These are phyloP conservation scores for Puntigrus tetrazona DNA, from an alignment of 2,113 vertebrate species.

Conservation along the genomic window DNA sequence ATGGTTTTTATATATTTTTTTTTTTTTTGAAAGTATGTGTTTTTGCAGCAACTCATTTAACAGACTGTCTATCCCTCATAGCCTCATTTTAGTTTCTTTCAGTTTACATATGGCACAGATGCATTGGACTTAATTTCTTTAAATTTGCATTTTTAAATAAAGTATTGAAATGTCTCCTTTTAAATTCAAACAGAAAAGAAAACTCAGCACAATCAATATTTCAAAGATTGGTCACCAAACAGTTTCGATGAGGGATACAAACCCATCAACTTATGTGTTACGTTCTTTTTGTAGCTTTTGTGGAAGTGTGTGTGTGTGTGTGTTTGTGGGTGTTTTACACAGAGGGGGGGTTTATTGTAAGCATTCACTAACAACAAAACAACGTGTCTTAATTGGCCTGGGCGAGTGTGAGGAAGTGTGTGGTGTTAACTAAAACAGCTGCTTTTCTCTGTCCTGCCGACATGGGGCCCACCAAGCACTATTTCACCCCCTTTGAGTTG, in stretches of 20 bases:
- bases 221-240: neutral
- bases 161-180: neutral
- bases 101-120: constrained; percentile 1
- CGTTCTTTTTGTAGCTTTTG: neutral
- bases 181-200: neutral
- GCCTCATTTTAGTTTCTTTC: neutral
- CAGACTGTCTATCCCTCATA: neutral
- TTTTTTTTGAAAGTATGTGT: neutral
- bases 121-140: neutral
- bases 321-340: neutral
- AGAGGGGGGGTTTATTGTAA: constrained; percentile 62
- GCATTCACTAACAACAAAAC: constrained; percentile 68
- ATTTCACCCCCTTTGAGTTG: neutral
- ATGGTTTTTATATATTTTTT: neutral
- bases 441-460: constrained; percentile 22
- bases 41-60: neutral
- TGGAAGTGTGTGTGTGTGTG: constrained; percentile 8
- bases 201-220: neutral
- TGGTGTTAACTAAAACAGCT: constrained; percentile 33
- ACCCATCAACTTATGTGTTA: no score
- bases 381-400: constrained; percentile 68
- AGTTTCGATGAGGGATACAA: neutral
- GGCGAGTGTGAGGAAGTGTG: constrained; percentile 29
- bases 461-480: constrained; percentile 12
- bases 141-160: constrained; percentile 14